Conservation (phyloP, 1,140 invertebrate species). For the Pseudomyrmex dendroicus region DNA sequence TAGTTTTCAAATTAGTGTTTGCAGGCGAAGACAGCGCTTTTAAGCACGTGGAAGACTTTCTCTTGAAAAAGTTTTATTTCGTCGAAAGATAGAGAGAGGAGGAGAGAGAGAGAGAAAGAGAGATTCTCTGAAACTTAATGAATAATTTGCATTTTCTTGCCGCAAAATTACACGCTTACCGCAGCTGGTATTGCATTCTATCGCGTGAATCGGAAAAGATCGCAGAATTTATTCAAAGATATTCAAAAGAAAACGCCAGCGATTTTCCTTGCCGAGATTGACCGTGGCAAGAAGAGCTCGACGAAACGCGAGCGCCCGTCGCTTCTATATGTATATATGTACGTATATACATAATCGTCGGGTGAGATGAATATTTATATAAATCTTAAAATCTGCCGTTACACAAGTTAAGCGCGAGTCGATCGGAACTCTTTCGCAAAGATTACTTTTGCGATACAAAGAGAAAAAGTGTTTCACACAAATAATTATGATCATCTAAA, state of each 20-base stretch:
- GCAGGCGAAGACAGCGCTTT: not conserved
- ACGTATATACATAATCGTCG: slow-evolving; percentile 3
- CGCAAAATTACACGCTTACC: slow-evolving; percentile 22
- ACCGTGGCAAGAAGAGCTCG: slow-evolving; percentile 47
- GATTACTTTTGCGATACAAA: not conserved
- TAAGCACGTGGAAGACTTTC: too few species aligned
- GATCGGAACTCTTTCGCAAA: slow-evolving; percentile 16
- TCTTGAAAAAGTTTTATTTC: too few species aligned
- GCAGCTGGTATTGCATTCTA: slow-evolving; percentile 5
- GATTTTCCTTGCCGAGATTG: slow-evolving; percentile 46
- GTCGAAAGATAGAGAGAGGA: too few species aligned
- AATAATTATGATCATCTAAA: slow-evolving; percentile 3
- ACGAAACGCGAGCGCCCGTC: slow-evolving; percentile 6
- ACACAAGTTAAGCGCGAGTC: slow-evolving; percentile 36
- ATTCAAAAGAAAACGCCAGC: slow-evolving; percentile 49
- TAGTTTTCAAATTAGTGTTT: not conserved
- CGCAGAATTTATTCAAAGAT: slow-evolving; percentile 57
- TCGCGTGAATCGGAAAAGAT: slow-evolving; percentile 31
- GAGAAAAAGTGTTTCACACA: not conserved
- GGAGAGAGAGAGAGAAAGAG: not conserved
- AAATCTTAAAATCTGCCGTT: slow-evolving; percentile 38
- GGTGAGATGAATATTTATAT: slow-evolving; percentile 54
- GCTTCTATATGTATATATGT: too few species aligned
- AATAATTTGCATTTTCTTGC: slow-evolving; percentile 47
- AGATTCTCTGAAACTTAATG: slow-evolving; percentile 39